Base-by-base conservation (phyloP, 2,113 vertebrate genomes). In the Gopherus evgoodei region DNA sequence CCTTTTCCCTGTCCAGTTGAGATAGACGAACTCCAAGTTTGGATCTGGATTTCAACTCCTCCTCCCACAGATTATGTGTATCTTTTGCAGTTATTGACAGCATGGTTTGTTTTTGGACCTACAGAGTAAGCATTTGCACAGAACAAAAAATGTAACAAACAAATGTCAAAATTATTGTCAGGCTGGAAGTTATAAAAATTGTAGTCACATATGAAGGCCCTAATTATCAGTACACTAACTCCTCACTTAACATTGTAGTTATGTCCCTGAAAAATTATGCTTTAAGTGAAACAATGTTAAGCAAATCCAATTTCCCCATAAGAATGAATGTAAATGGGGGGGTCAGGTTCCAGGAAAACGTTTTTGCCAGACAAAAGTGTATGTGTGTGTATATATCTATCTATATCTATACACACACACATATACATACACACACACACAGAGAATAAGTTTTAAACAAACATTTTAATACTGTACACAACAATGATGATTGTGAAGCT, bases 51-150 rank as follows among this genome's bases (percentile, higher is more conserved):
- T 99, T 99, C 85, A 99, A 87, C 54, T 99, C 98, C 90, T 99
- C 98, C 93, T 99, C 98, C 99, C 98, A 99, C 79, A 99, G 90
- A 47, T 95, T 97, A 86, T 98, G 98, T 3, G 98, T 98, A 91
- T 98, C 99, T 92, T 99, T 98, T 44, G 98, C 98, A 53, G 96
- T 98, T 89, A 98, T 96, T 91, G 98, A 97, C 62, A 99, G 95
- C 94, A 97, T 35, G 88, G 95, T 98, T 89, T 99, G 98, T 84
- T 98, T 99, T 97, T 99, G 98, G 14, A 98, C 96, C 99, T 99
- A 81, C 62, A 65, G 81, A 89, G 85, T 14, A 76, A 95, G 89
- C 25, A 90, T 13, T 3, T 11, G 8, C 49, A 89, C 50, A 87
- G 56, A 31, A 83, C 76, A 47, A 79, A 91, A 24, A 69, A n/a